Base-by-base conservation (phyloP, 2,797 vertebrate species). In the Aphelocoma californica region DNA sequence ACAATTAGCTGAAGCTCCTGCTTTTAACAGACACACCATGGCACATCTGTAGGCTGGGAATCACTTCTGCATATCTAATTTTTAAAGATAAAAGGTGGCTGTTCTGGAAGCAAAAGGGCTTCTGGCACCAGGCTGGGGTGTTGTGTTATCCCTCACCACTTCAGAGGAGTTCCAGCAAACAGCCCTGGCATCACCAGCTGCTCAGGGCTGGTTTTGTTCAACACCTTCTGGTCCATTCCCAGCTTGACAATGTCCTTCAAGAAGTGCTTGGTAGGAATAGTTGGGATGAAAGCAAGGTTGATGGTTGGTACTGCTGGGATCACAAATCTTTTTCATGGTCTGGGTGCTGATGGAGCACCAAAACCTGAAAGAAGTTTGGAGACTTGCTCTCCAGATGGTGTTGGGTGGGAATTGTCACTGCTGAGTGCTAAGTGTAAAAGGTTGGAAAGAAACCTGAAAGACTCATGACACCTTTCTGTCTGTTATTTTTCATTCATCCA, bases 1-100 rank as follows among this genome's bases (percentile, higher is more conserved):
- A 93, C 64, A 87, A 93, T 85, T 92, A 94, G 51, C 91, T 50
- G 62, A 51, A 1, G 14, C 50, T 95, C 53, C 74, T n/a, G 81
- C 83, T 95, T 60, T 80, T 57, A 53, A 20, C 67, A 62, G 72
- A 32, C 2, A 3, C 50, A 47, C 54, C 57, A 1, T 5, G 32
- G 79, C 82, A 69, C 73, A 38, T 69, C 73, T 12, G 0, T 3
- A 61, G 80, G 72, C 61, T 88, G 86, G 70, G 79, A 81, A 81
- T 42, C 29, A 12, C 62, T 79, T 74, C 1, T 31, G 67, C 66
- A 20, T 93, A 36, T n/a, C 54, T 74, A 54, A 79, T 91, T 81
- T 90, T 90, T 60, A 42, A 70, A 79, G 47, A 38, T 42, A 29
- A n/a, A 60, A 74, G 32, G 29, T n/a, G 64, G 15, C 8, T 84